phyloP scores from a whole-genome alignment of 2,888 invertebrate species.

The Troides oblongomaculatus region DNA sequence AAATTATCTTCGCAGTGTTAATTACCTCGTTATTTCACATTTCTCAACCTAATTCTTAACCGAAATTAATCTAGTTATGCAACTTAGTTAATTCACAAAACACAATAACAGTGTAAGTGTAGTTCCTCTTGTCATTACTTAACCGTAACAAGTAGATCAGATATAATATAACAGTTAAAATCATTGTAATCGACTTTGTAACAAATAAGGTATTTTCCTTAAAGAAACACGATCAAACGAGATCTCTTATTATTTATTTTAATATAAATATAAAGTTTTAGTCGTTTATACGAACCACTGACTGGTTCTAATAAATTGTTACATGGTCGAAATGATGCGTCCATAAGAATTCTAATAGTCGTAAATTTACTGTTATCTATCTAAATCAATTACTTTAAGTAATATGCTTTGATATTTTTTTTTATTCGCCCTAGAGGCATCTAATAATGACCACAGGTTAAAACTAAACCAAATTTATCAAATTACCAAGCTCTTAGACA shows the following conservation, averaged over 20 bases:
- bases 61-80: constrained; percentile 12
- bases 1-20: neutral
- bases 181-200: constrained; percentile 17
- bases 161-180: constrained; percentile 20
- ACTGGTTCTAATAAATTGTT: too few relatives aligned
- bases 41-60: neutral
- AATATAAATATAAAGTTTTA: neutral
- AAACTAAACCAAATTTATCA: too few relatives aligned
- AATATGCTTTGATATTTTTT: too few relatives aligned
- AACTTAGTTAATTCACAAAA: constrained; percentile 26
- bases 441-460: too few relatives aligned
- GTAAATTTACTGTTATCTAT: too few relatives aligned
- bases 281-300: too few relatives aligned
- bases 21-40: constrained; percentile 8
- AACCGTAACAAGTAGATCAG: constrained; percentile 22
- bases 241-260: neutral
- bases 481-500: neutral
- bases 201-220: constrained; percentile 10
- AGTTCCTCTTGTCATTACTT: constrained; percentile 26
- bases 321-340: too few relatives aligned
- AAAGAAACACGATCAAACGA: neutral
- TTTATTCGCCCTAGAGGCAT: too few relatives aligned
- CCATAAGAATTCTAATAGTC: too few relatives aligned
- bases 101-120: constrained; percentile 17
- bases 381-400: too few relatives aligned